Base-by-base conservation (phyloP, 2,888 invertebrate genomes). In the Andrena marginata region DNA sequence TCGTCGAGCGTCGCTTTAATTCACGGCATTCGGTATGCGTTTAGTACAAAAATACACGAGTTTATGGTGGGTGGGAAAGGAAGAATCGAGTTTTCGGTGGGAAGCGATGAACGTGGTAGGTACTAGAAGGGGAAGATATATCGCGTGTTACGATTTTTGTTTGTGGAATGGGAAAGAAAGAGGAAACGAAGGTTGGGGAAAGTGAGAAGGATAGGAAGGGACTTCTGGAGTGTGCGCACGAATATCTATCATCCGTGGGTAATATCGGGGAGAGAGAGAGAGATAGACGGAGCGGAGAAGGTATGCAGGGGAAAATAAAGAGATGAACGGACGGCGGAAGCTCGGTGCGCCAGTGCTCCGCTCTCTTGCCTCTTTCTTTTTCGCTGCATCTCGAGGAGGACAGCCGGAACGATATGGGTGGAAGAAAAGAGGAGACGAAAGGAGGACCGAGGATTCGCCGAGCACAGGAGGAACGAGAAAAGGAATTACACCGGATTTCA, bases 31-130 rank as follows among this genome's bases (percentile, higher is more conserved):
- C 79, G 85, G 85, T 90, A 90, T 88, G 91, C 87, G 86, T 87
- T 91, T 89, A 92, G 92, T 91, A 92, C 92, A 91, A 91, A 92
- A 80, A 86, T 86, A 89, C 81, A 85, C 64, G 80, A 85, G 85
- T 88, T 90, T 85, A 85, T 84, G 33, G 29, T 62, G 73, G 77
- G 72, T 80, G 73, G 67, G 69, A 70, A 76, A 60, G 60, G 23
- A 33, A 23, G 31, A 78, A 75, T 80, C 62, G 64, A 80, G 54
- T 80, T 82, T 72, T 80, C 67, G 72, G 73, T 68, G 70, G 60
- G 74, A 68, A 67, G 64, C 62, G 51, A 67, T 42, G 75, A 29
- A 59, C 69, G 76, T 71, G 69, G n/a, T 67, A 49, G 68, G 72
- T 42, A 56, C 80, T 59, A 33, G 60, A 35, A 31, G 69, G 73